A percentile compares a stretch with the other conserved stretches of the same genome.
phyloP scores from a whole-genome alignment of 2,113 vertebrate genomes.

The Chionis minor region DNA sequence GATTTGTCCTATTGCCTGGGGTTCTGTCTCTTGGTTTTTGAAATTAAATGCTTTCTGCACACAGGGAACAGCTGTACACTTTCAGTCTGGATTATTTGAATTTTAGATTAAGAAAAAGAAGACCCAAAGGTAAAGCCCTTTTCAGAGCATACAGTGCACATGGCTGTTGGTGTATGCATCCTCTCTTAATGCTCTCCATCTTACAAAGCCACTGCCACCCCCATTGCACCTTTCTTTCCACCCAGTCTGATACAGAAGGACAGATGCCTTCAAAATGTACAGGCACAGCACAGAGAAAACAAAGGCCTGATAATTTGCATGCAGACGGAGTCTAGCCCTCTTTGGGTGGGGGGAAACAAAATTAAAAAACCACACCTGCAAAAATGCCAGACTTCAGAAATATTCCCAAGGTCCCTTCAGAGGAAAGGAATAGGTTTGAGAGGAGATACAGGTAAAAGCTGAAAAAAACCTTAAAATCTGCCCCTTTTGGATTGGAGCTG shows the following conservation, averaged over 20 bases:
- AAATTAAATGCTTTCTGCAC: background rate
- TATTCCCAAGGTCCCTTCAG: background rate
- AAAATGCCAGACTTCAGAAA: background rate
- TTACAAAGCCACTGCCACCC: background rate
- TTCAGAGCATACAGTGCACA: background rate
- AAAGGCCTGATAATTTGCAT: background rate
- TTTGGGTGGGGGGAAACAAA: background rate
- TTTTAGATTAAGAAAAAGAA: background rate
- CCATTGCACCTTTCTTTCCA: background rate
- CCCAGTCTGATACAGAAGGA: background rate
- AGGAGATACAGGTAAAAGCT: background rate
- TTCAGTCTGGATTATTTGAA: background rate
- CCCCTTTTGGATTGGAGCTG: background rate
- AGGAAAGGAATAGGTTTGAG: background rate
- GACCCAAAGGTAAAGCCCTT: background rate
- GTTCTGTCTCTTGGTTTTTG: background rate
- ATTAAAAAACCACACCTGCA: background rate
- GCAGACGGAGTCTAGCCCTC: background rate
- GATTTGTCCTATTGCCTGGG: background rate
- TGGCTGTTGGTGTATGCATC: background rate
- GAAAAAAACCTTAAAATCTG: background rate
- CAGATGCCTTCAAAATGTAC: background rate
- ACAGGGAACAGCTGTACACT: background rate
- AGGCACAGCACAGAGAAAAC: background rate
- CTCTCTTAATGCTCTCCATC: background rate